Conservation (phyloP, 2,797 vertebrate species). For the Sebastes minor region DNA sequence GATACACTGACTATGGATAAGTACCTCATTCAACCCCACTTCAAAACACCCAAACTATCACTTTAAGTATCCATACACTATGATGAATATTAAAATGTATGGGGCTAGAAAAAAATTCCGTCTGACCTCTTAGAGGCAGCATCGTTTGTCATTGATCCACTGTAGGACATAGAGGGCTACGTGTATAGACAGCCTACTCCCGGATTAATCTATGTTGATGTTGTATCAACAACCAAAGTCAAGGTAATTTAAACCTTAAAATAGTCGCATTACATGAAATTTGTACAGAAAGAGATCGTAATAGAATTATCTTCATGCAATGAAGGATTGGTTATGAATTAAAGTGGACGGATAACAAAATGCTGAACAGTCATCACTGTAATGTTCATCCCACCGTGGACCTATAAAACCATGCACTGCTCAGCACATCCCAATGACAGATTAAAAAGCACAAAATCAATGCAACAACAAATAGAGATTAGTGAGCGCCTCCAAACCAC, state of each 20-base stretch:
- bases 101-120: no score
- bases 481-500: background rate
- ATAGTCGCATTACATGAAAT: background rate
- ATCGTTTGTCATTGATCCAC: background rate
- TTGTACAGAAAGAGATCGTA: background rate
- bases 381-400: background rate
- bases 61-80: background rate
- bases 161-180: background rate
- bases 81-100: background rate
- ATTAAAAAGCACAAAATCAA: slow-evolving; percentile 11
- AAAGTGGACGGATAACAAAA: background rate
- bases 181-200: background rate
- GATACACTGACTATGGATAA: no score
- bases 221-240: background rate
- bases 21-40: no score
- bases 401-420: background rate
- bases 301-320: background rate
- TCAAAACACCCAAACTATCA: no score
- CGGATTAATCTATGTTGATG: background rate
- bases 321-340: background rate
- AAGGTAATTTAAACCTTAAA: background rate
- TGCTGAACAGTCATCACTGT: background rate
- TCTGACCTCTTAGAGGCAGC: background rate
- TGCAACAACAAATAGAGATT: slow-evolving; percentile 1
- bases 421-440: background rate